Percentiles rank a stretch among this genome's conserved stretches.
Conservation (phyloP, 2,113 vertebrate species). For the Phaethon lepturus region DNA sequence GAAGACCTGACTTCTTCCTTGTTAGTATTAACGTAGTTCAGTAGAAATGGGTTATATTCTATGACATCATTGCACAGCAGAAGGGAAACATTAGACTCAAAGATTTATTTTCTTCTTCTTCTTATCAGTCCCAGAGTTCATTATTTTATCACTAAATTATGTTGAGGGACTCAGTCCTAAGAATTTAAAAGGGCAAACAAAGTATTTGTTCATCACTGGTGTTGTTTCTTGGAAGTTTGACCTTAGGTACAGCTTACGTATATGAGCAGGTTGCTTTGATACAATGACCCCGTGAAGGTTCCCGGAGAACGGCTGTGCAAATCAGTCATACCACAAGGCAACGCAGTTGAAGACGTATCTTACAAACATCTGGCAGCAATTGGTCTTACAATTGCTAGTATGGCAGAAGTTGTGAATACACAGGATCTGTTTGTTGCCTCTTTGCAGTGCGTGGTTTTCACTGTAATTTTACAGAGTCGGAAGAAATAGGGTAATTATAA, state of each 20-base stretch:
- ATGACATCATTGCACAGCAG: background rate
- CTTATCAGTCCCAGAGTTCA: background rate
- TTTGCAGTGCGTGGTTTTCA: conserved; percentile 63
- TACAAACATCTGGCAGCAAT: conserved; percentile 73
- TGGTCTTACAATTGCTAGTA: conserved; percentile 44
- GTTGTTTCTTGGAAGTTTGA: conserved; percentile 24
- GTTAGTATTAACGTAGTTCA: background rate
- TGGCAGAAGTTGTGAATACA: conserved; percentile 56
- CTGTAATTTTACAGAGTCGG: conserved; percentile 56
- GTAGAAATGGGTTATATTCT: background rate
- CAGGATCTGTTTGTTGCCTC: conserved; percentile 60
- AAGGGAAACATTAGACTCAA: background rate
- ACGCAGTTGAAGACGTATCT: conserved; percentile 25
- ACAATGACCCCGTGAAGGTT: background rate
- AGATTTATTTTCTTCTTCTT: background rate
- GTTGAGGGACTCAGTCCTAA: background rate
- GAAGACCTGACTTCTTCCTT: background rate
- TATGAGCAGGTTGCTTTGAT: conserved; percentile 42
- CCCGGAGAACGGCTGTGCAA: conserved; percentile 46
- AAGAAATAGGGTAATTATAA: conserved; percentile 77
- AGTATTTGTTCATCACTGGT: background rate
- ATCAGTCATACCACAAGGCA: conserved; percentile 12
- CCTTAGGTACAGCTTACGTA: background rate
- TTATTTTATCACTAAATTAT: background rate
- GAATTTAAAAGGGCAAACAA: background rate